These are phyloP conservation scores for Acanthopleura granulata DNA, from an alignment of 2,888 invertebrate genomes.

Conservation along the genomic window DNA sequence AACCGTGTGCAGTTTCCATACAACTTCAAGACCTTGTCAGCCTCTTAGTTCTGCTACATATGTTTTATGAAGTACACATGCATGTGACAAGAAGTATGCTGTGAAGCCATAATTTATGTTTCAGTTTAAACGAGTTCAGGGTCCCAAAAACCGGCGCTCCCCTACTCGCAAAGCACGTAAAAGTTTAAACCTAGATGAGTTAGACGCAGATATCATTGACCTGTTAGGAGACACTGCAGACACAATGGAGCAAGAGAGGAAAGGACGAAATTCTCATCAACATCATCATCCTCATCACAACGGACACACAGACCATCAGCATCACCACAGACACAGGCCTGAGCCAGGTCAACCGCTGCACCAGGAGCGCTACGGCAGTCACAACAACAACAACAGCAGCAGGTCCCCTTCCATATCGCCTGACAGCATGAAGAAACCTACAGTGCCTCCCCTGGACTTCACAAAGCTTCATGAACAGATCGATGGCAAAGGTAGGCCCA, in stretches of 20 bases:
- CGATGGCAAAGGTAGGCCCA: slow-evolving; percentile 70
- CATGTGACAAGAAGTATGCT: too few relatives aligned
- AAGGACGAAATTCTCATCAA: neutral
- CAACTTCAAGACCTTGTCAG: too few relatives aligned
- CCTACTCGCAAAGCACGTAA: slow-evolving; percentile 1
- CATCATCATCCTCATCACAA: neutral
- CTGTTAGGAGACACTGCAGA: neutral
- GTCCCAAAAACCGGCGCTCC: slow-evolving; percentile 9
- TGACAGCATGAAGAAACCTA: neutral
- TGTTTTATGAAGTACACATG: too few relatives aligned
- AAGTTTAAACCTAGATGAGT: slow-evolving; percentile 4
- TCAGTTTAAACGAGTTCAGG: slow-evolving; percentile 4
- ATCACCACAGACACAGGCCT: neutral
- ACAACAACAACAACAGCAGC: neutral
- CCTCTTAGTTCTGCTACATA: too few relatives aligned
- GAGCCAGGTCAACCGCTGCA: neutral
- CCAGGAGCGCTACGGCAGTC: neutral
- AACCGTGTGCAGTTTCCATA: too few relatives aligned
- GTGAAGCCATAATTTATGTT: neutral
- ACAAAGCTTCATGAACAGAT: slow-evolving; percentile 75
- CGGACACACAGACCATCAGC: neutral
- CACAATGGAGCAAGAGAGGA: neutral
- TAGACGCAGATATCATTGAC: slow-evolving; percentile 4
- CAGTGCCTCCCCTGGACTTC: slow-evolving; percentile 73
- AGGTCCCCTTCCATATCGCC: neutral